phyloP scores from a whole-genome alignment of 2,113 vertebrate genomes.

The Reinhardtius hippoglossoides region DNA sequence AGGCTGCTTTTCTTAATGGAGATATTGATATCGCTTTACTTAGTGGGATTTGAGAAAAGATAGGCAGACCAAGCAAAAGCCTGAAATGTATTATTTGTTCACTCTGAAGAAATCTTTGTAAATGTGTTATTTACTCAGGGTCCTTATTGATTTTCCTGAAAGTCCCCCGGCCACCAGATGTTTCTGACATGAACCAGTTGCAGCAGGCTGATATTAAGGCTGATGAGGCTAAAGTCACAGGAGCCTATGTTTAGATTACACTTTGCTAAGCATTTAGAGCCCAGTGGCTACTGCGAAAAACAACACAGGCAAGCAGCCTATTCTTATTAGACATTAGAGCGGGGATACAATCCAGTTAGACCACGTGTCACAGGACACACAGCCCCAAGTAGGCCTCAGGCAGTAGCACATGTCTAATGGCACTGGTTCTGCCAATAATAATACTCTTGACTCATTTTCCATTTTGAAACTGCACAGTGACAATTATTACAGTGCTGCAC shows the following conservation, averaged over 20 bases:
- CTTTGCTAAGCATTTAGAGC: slow-evolving; percentile 22
- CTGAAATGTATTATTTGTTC: slow-evolving; percentile 26
- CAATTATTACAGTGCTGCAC: background rate
- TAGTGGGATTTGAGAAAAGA: background rate
- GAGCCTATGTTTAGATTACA: slow-evolving; percentile 12
- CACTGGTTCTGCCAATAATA: slow-evolving; percentile 21
- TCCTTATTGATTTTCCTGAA: slow-evolving; percentile 68
- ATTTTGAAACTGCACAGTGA: slow-evolving; percentile 31
- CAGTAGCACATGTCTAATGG: slow-evolving; percentile 28
- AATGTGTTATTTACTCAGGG: slow-evolving; percentile 65
- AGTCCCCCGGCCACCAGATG: slow-evolving; percentile 55
- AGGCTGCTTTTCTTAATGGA: background rate
- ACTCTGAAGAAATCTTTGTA: slow-evolving; percentile 49
- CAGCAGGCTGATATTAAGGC: slow-evolving; percentile 42
- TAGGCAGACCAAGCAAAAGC: background rate
- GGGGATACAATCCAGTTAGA: slow-evolving; percentile 34
- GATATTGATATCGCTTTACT: background rate
- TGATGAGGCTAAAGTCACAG: slow-evolving; percentile 19
- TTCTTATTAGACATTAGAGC: slow-evolving; percentile 21
- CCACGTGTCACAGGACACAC: slow-evolving; percentile 24
- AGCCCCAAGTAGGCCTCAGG: slow-evolving; percentile 11
- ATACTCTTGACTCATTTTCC: slow-evolving; percentile 32
- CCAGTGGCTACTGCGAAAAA: slow-evolving; percentile 1
- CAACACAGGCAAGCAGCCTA: background rate
- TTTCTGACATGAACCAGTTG: slow-evolving; percentile 61